Percentiles rank a stretch among this genome's conserved stretches.
Evolutionary conservation across 2,797 vertebrate genomes (phyloP).

Genomic region (Petrocephalus schoutedeni): DNA sequence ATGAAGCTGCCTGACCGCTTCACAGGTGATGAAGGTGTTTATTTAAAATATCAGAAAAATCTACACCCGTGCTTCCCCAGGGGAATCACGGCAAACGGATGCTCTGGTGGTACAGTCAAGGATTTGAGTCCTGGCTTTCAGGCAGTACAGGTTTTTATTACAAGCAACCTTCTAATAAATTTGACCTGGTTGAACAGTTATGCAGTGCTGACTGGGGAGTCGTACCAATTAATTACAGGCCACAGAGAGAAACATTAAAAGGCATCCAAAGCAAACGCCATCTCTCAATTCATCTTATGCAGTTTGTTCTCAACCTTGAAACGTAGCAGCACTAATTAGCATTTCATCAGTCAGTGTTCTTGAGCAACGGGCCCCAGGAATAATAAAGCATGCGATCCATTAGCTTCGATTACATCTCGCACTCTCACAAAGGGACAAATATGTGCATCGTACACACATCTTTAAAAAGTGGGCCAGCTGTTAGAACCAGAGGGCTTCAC

Average conservation of each 20-base stretch:
- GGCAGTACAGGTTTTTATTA: neutral
- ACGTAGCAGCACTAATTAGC: neutral
- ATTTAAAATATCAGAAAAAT: neutral
- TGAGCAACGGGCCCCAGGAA: neutral
- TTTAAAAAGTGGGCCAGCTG: neutral
- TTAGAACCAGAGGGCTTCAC: neutral
- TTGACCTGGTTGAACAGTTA: neutral
- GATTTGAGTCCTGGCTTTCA: neutral
- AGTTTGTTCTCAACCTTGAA: neutral
- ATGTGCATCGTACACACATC: neutral
- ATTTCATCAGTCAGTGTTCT: constrained; percentile 13
- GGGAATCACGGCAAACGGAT: neutral
- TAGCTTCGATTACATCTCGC: neutral
- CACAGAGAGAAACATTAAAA: neutral
- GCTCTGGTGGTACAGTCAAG: neutral
- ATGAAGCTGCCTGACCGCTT: neutral
- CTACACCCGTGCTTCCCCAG: neutral
- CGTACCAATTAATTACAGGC: neutral
- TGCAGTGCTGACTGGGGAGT: neutral
- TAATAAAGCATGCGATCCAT: neutral
- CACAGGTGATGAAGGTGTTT: neutral
- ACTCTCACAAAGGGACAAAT: neutral
- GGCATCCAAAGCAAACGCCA: neutral
- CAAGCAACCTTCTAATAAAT: neutral
- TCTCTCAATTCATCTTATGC: neutral